Conservation (phyloP, 2,797 vertebrate genomes). For the Sebastes kiyomatsui region DNA sequence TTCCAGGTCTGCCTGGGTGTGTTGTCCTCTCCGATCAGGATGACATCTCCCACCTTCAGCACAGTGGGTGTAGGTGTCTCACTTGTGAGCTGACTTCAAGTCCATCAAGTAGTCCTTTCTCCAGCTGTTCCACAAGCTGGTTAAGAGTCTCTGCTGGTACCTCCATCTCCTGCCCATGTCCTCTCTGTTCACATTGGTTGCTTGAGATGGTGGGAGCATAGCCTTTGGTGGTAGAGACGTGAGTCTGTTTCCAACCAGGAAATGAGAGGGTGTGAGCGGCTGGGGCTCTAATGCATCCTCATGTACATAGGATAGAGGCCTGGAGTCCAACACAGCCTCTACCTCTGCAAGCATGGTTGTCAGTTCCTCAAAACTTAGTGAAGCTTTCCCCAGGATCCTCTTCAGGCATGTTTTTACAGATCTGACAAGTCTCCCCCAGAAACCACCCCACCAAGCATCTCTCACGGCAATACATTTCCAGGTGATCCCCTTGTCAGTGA, state of each 20-base stretch:
- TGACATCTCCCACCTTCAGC: too few relatives aligned
- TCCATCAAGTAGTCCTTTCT: too few relatives aligned
- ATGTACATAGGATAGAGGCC: background rate
- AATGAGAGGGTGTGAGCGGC: conserved; percentile 24
- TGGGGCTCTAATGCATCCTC: background rate
- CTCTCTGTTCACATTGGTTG: background rate
- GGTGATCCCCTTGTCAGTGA: background rate
- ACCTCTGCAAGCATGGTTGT: conserved; percentile 12
- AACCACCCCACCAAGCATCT: conserved; percentile 26
- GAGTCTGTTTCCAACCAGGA: conserved; percentile 10
- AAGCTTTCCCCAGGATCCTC: background rate
- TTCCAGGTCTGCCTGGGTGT: too few relatives aligned
- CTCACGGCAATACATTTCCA: conserved; percentile 27
- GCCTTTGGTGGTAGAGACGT: conserved; percentile 9
- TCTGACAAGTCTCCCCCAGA: conserved; percentile 33
- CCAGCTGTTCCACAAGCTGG: too few relatives aligned
- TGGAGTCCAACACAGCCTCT: conserved; percentile 24
- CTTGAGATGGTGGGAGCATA: background rate
- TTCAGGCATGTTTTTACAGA: conserved; percentile 18
- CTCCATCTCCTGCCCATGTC: too few relatives aligned
- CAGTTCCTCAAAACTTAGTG: background rate
- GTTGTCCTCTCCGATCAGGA: too few relatives aligned
- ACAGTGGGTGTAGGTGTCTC: too few relatives aligned
- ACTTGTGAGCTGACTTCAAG: too few relatives aligned
- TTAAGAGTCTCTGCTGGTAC: too few relatives aligned